These are phyloP conservation scores for Conger conger DNA, from an alignment of 2,113 vertebrate genomes.

Conservation along the genomic window DNA sequence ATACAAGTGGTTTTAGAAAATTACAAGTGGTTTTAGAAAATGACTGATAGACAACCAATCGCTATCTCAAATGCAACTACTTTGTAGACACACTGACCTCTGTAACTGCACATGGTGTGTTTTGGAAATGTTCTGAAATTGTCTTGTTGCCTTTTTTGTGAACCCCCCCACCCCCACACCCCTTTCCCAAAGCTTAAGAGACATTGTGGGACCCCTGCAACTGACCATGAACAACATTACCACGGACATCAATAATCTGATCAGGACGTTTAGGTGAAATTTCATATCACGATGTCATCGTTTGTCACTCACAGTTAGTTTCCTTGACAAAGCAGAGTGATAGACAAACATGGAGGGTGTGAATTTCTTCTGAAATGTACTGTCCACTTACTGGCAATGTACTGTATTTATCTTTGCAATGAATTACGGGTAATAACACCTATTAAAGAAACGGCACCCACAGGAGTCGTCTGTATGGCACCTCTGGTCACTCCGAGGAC, in stretches of 20 bases:
- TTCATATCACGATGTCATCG: background rate
- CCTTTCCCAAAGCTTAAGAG: constrained; percentile 83
- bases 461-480: background rate
- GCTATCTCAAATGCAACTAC: constrained; percentile 41
- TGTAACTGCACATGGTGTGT: constrained; percentile 30
- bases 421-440: no score
- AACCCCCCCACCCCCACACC: no score
- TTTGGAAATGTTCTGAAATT: background rate
- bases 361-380: background rate
- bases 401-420: constrained; percentile 38
- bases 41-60: constrained; percentile 49
- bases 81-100: constrained; percentile 30
- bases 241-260: constrained; percentile 80
- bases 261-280: constrained; percentile 89
- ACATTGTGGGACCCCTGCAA: constrained; percentile 76
- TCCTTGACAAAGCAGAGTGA: background rate
- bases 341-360: background rate
- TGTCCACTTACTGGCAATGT: background rate
- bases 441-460: background rate
- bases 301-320: background rate
- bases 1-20: constrained; percentile 66
- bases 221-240: constrained; percentile 79
- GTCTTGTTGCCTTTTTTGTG: constrained; percentile 19
- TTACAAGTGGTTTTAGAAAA: constrained; percentile 58
- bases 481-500: background rate